Percentiles rank a stretch among this genome's conserved stretches.
Evolutionary conservation across 2,888 invertebrate species (phyloP).

Genomic region (Campoplex nolae): DNA sequence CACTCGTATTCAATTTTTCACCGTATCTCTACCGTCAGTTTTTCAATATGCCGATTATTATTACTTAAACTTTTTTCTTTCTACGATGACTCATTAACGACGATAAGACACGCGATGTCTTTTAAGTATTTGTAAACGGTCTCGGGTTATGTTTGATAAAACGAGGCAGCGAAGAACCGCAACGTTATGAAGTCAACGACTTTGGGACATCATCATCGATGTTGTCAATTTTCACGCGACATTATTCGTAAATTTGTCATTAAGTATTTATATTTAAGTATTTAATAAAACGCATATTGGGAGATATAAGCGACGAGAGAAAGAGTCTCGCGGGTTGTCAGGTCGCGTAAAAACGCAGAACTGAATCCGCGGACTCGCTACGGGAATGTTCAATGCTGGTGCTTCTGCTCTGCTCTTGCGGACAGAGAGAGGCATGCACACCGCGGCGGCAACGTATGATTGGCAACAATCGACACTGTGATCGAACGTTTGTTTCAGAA

Average conservation of each 20-base stretch:
- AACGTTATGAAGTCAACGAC: neutral
- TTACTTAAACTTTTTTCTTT: neutral
- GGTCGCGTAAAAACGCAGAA: conserved; percentile 83
- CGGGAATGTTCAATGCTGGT: conserved; percentile 70
- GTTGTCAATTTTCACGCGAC: neutral
- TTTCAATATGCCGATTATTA: conserved; percentile 14
- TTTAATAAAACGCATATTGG: neutral
- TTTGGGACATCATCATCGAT: neutral
- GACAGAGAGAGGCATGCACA: conserved; percentile 64
- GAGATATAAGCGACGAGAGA: conserved; percentile 52
- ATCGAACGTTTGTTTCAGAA: conserved; percentile 84
- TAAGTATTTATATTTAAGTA: conserved; percentile 6
- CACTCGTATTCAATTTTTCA: conserved; percentile 62
- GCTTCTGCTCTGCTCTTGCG: conserved; percentile 54
- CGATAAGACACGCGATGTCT: neutral
- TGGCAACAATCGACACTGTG: conserved; percentile 84
- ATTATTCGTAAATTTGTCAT: conserved; percentile 2
- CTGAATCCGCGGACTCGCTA: conserved; percentile 80
- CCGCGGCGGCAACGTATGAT: conserved; percentile 82
- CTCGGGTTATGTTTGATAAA: neutral
- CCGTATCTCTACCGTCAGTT: conserved; percentile 20
- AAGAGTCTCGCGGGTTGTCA: conserved; percentile 74
- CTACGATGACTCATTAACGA: neutral
- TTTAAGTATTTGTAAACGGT: neutral
- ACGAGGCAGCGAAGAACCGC: conserved; percentile 8